A percentile compares a stretch with the other conserved stretches of the same genome.
phyloP scores from a whole-genome alignment of 2,797 vertebrate species.

The Garrulus glandarius region DNA sequence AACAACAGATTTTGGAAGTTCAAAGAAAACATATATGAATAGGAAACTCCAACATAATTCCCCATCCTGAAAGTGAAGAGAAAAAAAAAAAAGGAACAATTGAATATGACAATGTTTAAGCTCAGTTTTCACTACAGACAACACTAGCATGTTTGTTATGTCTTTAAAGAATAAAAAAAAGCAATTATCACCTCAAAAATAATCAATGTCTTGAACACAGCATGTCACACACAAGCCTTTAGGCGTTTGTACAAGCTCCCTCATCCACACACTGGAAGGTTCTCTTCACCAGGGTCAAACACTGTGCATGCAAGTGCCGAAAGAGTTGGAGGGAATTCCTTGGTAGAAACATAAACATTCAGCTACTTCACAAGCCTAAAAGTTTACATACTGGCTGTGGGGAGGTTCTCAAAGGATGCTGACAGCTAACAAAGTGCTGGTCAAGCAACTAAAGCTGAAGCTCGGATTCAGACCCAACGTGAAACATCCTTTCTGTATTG shows the following conservation, averaged over 20 bases:
- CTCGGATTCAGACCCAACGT: accelerated
- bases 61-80: background rate
- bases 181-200: background rate
- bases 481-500: background rate
- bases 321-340: background rate
- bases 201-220: background rate
- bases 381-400: background rate
- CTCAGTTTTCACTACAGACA: background rate
- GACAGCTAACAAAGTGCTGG: background rate
- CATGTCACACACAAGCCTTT: background rate
- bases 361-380: background rate
- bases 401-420: background rate
- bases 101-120: background rate
- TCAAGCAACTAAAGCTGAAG: background rate
- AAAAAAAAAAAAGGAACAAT: background rate
- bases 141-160: background rate
- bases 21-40: background rate
- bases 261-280: background rate
- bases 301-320: background rate
- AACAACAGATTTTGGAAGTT: background rate
- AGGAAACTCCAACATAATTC: background rate
- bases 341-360: background rate
- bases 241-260: background rate
- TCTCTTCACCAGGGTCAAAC: background rate
- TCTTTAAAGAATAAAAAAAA: background rate